Evolutionary conservation across 2,888 invertebrate species (phyloP).

Genomic region (Sussaba pulchella): DNA sequence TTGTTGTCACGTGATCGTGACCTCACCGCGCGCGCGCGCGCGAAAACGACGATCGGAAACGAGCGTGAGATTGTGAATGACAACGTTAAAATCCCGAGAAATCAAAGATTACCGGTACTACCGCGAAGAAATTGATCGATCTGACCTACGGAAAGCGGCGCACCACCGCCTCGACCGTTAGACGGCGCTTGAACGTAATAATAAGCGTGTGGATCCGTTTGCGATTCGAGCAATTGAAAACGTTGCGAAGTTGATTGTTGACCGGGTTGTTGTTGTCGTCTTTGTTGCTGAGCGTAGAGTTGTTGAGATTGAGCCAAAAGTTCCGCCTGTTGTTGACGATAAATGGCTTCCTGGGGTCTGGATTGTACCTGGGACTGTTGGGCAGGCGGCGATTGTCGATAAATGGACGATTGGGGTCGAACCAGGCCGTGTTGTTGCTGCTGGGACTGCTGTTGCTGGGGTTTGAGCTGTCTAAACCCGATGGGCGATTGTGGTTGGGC

Average conservation of each 20-base stretch:
- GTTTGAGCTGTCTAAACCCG: conserved; percentile 87
- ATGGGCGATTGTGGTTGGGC: conserved; percentile 86
- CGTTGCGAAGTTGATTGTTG: conserved; percentile 78
- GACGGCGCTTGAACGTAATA: conserved; percentile 82
- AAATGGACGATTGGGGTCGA: conserved; percentile 74
- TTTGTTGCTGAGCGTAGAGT: conserved; percentile 88
- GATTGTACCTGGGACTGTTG: conserved; percentile 63
- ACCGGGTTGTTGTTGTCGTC: conserved; percentile 87
- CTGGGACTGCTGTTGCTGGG: conserved; percentile 79
- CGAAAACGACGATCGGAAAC: no score
- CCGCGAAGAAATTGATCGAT: conserved; percentile 93
- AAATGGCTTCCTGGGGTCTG: conserved; percentile 81
- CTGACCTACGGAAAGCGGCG: conserved; percentile 88
- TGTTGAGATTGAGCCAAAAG: conserved; percentile 88
- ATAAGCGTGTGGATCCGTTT: conserved; percentile 80
- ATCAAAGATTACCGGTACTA: conserved; percentile 70
- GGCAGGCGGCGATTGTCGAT: conserved; percentile 76
- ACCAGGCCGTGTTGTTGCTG: no score
- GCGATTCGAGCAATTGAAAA: conserved; percentile 83
- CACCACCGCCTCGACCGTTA: conserved; percentile 69
- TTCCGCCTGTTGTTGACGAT: conserved; percentile 88
- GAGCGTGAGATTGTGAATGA: not conserved
- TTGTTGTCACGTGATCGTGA: no score
- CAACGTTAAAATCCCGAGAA: not conserved
- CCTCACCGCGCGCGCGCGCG: no score